Evolutionary conservation across 1,140 invertebrate genomes (phyloP), one percentile per base, ranked within the genome.

Genomic region (Neelides sp.): DNA sequence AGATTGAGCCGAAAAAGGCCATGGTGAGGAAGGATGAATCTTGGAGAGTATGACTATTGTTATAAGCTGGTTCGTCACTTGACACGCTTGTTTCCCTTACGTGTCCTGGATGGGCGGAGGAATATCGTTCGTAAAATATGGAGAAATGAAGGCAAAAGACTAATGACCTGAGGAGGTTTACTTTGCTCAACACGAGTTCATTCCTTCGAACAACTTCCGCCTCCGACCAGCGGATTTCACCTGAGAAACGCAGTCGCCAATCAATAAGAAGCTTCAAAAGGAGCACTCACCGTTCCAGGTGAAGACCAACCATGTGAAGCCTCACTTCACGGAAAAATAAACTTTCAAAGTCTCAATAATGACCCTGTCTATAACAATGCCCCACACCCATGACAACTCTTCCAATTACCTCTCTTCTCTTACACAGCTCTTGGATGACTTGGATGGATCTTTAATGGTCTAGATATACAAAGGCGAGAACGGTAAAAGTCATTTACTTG

Each of bases 1-100:
- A 28, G 26, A 62, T 57, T 10, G 59, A 59, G 17, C 54, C 42
- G 42, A 62, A 61, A 42, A 62, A 59, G 35, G 47, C 49, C 61
- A 62, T 56, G n/a, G 7, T 35, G 45, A 4, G 7, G 47, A 15
- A 13, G 28, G n/a, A 17, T 37, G 4, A 27, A 34, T 17, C 4
- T 39, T 8, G 23, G n/a, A 7, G n/a, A 44, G 12, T 10, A 27
- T 37, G 19, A 13, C 22, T 19, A 24, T 41, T 32, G 43, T 32
- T 32, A n/a, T 17, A 4, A n/a, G 43, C 3, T 27, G 19, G 30
- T 23, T 1, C 34, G 20, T 8, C 15, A 30, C 8, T 46, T n/a
- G 8, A 4, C 8, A n/a, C 15, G 17, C 15, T 30, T 15, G 43
- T 19, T 19, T 12, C 10, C 5, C 5, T 27, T n/a, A 26, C 26